phyloP scores from a whole-genome alignment of 2,888 invertebrate genomes.

The Tholera decimalis region DNA sequence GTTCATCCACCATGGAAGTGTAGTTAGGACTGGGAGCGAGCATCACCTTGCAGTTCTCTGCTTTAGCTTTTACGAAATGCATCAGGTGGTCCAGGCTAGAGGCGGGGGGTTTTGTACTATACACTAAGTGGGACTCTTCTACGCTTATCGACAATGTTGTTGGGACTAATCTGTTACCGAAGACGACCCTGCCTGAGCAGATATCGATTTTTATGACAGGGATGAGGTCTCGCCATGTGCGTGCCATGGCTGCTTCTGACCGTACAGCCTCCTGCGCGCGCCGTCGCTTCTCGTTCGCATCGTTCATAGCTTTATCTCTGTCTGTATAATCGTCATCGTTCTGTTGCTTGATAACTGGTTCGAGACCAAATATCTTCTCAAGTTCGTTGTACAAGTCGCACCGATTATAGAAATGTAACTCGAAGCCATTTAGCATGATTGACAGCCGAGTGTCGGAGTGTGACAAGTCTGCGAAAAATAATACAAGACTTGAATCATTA shows the following conservation, averaged over 20 bases:
- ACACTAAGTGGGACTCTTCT: slow-evolving; percentile 98
- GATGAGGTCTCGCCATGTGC: slow-evolving; percentile 98
- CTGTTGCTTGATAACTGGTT: slow-evolving; percentile 94
- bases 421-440: slow-evolving; percentile 98
- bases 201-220: slow-evolving; percentile 99
- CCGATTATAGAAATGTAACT: slow-evolving; percentile 98
- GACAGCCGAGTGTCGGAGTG: slow-evolving; percentile 98
- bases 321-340: slow-evolving; percentile 90
- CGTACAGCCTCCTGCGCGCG: slow-evolving; percentile 89
- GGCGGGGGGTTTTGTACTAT: slow-evolving; percentile 98
- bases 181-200: slow-evolving; percentile 97
- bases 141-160: slow-evolving; percentile 97
- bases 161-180: slow-evolving; percentile 98
- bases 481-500: slow-evolving; percentile 27
- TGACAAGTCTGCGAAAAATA: slow-evolving; percentile 94
- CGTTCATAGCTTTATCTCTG: slow-evolving; percentile 92
- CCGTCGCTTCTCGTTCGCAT: slow-evolving; percentile 92
- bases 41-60: slow-evolving; percentile 98
- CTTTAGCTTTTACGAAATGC: slow-evolving; percentile 98
- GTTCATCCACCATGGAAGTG: slow-evolving; percentile 97
- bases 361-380: slow-evolving; percentile 97
- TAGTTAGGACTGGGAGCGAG: slow-evolving; percentile 99
- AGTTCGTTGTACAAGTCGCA: slow-evolving; percentile 96
- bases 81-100: slow-evolving; percentile 98
- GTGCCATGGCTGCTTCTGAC: slow-evolving; percentile 96